Evolutionary conservation across 2,888 invertebrate genomes (phyloP).

Genomic region (Caenorhabditis panamensis): DNA sequence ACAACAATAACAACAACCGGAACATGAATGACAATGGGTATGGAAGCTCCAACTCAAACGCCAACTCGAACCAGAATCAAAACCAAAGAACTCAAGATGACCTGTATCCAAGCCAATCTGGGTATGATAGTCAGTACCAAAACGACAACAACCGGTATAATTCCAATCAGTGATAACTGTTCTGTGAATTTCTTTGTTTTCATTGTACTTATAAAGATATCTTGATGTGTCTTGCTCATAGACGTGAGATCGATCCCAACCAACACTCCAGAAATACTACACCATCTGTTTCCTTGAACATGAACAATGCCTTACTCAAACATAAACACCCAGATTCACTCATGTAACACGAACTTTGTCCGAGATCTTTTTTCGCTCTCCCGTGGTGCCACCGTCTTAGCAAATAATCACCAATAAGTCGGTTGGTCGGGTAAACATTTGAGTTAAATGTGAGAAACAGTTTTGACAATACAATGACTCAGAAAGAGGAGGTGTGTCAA

Average conservation of each 20-base stretch:
- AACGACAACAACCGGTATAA: slow-evolving; percentile 5
- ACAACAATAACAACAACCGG: neutral
- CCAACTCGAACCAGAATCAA: neutral
- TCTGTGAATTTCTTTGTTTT: no score
- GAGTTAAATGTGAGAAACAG: neutral
- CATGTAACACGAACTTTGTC: slow-evolving; percentile 36
- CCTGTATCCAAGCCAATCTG: slow-evolving; percentile 44
- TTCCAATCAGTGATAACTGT: no score
- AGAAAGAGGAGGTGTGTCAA: slow-evolving; percentile 33
- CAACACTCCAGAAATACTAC: neutral
- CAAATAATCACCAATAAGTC: slow-evolving; percentile 33
- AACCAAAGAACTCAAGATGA: slow-evolving; percentile 29
- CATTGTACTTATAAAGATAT: no score
- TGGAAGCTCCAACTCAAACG: neutral
- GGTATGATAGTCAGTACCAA: slow-evolving; percentile 9
- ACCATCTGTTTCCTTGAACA: slow-evolving; percentile 25
- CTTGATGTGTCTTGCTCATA: no score
- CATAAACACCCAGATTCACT: neutral
- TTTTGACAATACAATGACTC: slow-evolving; percentile 14
- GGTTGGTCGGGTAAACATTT: slow-evolving; percentile 38
- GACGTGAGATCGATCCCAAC: no score
- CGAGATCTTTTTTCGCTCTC: slow-evolving; percentile 24
- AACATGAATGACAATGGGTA: neutral
- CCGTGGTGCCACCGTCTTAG: slow-evolving; percentile 27
- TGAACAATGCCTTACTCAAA: slow-evolving; percentile 10